Evolutionary conservation across 2,888 invertebrate genomes (phyloP).

Genomic region (Corbicula japonica): DNA sequence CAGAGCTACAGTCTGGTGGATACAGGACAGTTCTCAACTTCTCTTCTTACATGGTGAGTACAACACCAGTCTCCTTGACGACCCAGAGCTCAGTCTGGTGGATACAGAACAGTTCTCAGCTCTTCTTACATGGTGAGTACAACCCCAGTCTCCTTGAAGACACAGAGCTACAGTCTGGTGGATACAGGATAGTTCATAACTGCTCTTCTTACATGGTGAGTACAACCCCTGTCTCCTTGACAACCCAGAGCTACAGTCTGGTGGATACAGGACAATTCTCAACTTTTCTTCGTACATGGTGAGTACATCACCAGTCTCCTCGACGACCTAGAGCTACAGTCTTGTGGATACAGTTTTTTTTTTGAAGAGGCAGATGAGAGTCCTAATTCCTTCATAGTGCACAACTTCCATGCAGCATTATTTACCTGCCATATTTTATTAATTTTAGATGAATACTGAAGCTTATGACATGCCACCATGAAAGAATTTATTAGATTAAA

Average conservation of each 20-base stretch:
- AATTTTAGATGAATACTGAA: too few relatives aligned
- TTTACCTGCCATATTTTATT: too few relatives aligned
- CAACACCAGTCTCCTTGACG: constrained; percentile 96
- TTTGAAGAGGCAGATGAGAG: too few relatives aligned
- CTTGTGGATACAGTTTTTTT: constrained; percentile 88
- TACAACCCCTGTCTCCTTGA: constrained; percentile 95
- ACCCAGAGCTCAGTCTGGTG: constrained; percentile 90
- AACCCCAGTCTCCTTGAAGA: too few relatives aligned
- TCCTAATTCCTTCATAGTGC: too few relatives aligned
- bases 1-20: constrained; percentile 88
- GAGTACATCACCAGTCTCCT: too few relatives aligned
- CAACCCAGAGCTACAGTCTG: constrained; percentile 90
- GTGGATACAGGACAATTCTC: constrained; percentile 87
- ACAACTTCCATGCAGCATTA: too few relatives aligned
- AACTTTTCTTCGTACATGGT: constrained; percentile 88
- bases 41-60: constrained; percentile 87
- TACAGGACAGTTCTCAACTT: constrained; percentile 87
- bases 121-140: constrained; percentile 88
- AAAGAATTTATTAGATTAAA: too few relatives aligned
- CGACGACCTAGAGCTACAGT: constrained; percentile 87
- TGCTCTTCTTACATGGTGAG: constrained; percentile 87
- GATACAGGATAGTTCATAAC: constrained; percentile 87
- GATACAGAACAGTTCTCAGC: constrained; percentile 87
- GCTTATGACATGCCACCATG: too few relatives aligned
- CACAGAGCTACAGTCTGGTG: constrained; percentile 89